Evolutionary conservation across 2,888 invertebrate species (phyloP).

Genomic region (Scaptomyza tumidula): DNA sequence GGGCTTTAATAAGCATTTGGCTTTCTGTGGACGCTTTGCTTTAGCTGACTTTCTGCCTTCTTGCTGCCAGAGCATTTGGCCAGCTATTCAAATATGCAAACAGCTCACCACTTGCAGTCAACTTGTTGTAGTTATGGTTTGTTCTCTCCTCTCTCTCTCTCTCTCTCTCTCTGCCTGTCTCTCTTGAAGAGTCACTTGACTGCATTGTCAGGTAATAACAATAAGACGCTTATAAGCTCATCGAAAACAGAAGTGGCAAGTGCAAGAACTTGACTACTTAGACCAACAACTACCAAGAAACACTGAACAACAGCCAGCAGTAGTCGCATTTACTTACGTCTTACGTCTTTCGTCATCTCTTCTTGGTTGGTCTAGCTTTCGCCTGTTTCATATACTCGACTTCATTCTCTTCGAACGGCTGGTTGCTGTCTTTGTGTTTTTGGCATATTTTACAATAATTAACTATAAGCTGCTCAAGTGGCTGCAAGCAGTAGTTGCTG

Average conservation of each 20-base stretch:
- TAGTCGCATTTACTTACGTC: neutral
- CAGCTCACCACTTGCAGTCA: constrained; percentile 52
- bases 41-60: constrained; percentile 28
- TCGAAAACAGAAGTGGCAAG: constrained; percentile 65
- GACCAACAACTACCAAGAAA: neutral
- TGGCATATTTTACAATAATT: constrained; percentile 60
- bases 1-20: constrained; percentile 69
- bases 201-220: constrained; percentile 77
- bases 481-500: constrained; percentile 6
- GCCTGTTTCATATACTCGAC: neutral
- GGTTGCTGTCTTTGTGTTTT: constrained; percentile 18
- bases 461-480: constrained; percentile 43
- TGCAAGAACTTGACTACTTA: constrained; percentile 40
- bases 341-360: neutral
- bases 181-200: constrained; percentile 50
- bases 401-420: neutral
- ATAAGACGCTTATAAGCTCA: constrained; percentile 76
- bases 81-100: constrained; percentile 65
- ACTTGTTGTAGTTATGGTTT: constrained; percentile 16
- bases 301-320: constrained; percentile 1
- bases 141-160: constrained; percentile 1
- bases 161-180: neutral
- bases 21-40: constrained; percentile 51
- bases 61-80: constrained; percentile 2
- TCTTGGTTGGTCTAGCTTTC: neutral